Conservation (phyloP, 2,888 invertebrate genomes). For the Poecilobothrus nobilitatus region DNA sequence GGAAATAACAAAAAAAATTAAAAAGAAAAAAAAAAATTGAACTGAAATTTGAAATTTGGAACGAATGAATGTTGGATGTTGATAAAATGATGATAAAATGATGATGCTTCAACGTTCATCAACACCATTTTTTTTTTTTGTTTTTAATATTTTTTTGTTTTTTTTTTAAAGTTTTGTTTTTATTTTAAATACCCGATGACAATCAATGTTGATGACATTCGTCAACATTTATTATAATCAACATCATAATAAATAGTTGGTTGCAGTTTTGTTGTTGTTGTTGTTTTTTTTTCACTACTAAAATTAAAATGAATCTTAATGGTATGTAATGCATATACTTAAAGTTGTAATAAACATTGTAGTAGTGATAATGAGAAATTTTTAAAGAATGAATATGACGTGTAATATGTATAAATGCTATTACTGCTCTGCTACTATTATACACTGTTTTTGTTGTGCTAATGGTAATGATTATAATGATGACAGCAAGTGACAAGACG, state of each 20-base stretch:
- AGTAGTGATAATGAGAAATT: background rate
- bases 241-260: background rate
- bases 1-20: too few relatives aligned
- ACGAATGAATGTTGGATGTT: background rate
- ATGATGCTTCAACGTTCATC: slow-evolving; percentile 4
- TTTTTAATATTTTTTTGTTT: too few relatives aligned
- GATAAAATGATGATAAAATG: background rate
- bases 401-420: background rate
- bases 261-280: background rate
- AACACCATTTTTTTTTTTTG: background rate
- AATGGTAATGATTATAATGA: background rate
- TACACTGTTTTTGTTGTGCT: background rate
- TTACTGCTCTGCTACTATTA: too few relatives aligned
- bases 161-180: background rate
- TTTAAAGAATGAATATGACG: background rate
- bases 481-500: background rate
- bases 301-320: background rate
- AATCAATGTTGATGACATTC: slow-evolving; percentile 3
- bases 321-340: background rate
- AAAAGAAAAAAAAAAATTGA: too few relatives aligned
- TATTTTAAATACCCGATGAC: background rate
- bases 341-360: background rate
- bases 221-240: background rate
- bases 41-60: background rate
- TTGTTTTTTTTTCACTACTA: background rate